Evolutionary conservation across 2,113 vertebrate species (phyloP).

Genomic region (Coregonus clupeaformis): DNA sequence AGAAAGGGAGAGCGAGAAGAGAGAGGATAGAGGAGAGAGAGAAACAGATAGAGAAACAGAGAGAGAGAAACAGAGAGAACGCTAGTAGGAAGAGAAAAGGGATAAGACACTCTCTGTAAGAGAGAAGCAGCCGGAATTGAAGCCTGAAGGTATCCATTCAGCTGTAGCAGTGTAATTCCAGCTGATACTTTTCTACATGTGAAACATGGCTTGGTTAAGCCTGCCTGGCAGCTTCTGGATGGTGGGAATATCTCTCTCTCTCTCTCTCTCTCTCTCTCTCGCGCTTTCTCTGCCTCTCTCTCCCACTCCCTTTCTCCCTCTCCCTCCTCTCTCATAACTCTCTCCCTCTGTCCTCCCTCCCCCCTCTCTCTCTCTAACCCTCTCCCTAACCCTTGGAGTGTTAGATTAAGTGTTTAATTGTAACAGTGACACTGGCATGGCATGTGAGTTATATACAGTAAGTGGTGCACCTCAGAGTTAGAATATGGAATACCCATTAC

Average conservation of each 20-base stretch:
- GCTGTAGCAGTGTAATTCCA: constrained; percentile 43
- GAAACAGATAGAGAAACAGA: neutral
- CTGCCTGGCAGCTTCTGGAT: constrained; percentile 28
- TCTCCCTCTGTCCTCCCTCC: constrained; percentile 1
- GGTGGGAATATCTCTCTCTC: neutral
- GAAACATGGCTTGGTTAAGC: constrained; percentile 40
- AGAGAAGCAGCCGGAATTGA: constrained; percentile 28
- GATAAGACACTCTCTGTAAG: neutral
- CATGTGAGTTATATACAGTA: constrained; percentile 56
- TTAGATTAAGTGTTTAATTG: constrained; percentile 63
- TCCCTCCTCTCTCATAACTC: neutral
- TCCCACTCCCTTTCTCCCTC: neutral
- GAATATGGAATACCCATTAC: constrained; percentile 66
- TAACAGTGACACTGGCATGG: constrained; percentile 57
- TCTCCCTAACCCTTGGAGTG: constrained; percentile 34
- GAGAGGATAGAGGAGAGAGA: neutral
- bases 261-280: too few species aligned
- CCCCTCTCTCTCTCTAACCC: constrained; percentile 11
- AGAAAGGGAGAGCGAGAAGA: constrained; percentile 1
- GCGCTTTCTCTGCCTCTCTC: too few species aligned
- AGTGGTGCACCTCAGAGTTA: constrained; percentile 56
- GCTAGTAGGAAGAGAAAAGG: neutral
- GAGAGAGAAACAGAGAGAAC: neutral
- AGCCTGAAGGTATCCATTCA: constrained; percentile 48
- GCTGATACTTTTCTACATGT: constrained; percentile 33